Evolutionary conservation across 2,888 invertebrate species (phyloP), one percentile per base, ranked within the genome.

Genomic region (Brachyopa scutellaris): DNA sequence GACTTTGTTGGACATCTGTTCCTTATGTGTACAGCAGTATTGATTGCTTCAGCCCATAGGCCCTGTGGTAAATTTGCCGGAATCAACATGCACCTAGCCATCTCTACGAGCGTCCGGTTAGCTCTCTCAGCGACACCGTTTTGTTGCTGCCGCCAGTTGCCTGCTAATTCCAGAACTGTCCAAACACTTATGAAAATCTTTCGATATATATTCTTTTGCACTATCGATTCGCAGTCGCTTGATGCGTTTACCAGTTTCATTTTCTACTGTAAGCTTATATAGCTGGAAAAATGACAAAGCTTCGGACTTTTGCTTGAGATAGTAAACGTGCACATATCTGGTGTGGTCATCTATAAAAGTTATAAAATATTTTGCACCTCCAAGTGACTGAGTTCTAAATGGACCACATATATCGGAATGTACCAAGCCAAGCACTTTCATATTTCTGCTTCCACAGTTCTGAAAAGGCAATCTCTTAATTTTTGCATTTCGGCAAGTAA

Each of bases 11-110:
- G 62, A 23, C 33, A 62, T 26, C 61, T 23, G 33, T 72, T 72
- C 4, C 55, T 11, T 11, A 64, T 47, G 29, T 55, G 38, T 13
- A 26, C 36, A n/a, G 86, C 86, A 8, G 85, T 85, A 26, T 62
- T 76, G 0, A 85, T 77, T n/a, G 86, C 86, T 67, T 87, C 87
- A 33, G 84, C 86, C 85, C 86, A 87, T n/a, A 85, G 83, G 1
- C 49, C 40, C 33, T 84, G 61, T 2, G 76, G 73, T 8, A 87
- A 23, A 15, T 72, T 66, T 15, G 85, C 77, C 21, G 85, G 84
- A 4, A 85, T 38, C 11, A 86, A 36, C 85, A 87, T 85, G 8
- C 78, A 84, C 21, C 87, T 73, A 5, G 85, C 84, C 51, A 82
- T 84, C 21, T 85, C 86, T 5, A 85, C 69, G n/a, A 86, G 42